These are phyloP conservation scores for Crax fasciolata DNA, from an alignment of 2,797 vertebrate species.

Conservation along the genomic window DNA sequence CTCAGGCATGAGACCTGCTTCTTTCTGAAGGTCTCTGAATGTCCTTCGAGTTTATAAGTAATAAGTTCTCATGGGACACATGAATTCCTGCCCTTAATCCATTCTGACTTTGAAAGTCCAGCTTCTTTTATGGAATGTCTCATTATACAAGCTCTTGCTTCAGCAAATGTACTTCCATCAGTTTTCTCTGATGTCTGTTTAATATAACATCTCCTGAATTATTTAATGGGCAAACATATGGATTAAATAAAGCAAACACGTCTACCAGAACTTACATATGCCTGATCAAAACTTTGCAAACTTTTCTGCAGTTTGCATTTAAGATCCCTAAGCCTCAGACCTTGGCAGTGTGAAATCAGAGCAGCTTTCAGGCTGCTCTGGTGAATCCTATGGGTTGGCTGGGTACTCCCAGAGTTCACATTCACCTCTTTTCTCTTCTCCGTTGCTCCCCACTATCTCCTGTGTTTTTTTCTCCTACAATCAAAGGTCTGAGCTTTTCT, in stretches of 20 bases:
- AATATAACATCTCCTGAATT: conserved; percentile 69
- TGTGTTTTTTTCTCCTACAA: not conserved
- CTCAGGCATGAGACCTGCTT: not conserved
- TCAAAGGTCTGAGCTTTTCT: not conserved
- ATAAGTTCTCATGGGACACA: conserved; percentile 71
- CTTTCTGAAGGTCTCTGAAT: conserved; percentile 59
- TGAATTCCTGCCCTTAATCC: conserved; percentile 73
- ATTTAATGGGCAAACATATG: conserved; percentile 74
- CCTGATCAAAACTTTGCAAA: not conserved
- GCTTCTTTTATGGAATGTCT: conserved; percentile 55
- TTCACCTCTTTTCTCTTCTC: not conserved
- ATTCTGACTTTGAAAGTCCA: conserved; percentile 73
- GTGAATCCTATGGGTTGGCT: not conserved
- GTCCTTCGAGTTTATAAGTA: conserved; percentile 67
- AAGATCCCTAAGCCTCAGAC: not conserved
- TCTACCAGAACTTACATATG: not conserved
- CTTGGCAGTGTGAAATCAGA: not conserved
- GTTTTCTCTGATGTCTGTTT: conserved; percentile 68
- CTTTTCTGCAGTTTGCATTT: not conserved
- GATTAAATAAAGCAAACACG: conserved; percentile 70
- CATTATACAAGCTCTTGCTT: conserved; percentile 61
- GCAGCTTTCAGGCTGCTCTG: not conserved
- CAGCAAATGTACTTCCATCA: conserved; percentile 66
- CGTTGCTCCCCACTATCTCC: not conserved
- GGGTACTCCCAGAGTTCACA: rapidly evolving